Evolutionary conservation across 2,797 vertebrate genomes (phyloP), one percentile per base, ranked within the genome.

Genomic region (Eremophila alpestris): DNA sequence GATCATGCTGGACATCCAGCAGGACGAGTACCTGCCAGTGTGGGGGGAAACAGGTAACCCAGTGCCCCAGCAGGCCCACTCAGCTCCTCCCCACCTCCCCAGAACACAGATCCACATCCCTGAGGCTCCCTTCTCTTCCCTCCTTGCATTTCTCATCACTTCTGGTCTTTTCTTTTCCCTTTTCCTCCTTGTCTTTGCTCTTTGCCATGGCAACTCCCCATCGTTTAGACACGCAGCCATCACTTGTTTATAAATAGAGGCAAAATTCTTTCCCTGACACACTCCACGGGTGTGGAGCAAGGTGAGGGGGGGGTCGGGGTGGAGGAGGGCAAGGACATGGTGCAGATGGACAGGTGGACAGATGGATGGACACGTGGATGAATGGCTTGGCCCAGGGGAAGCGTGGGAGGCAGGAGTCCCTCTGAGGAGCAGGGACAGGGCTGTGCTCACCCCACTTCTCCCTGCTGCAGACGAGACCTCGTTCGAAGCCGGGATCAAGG

Each of bases 1-100:
- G 97, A 98, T 99, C 97, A 99, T 99, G 99, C 93, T 99, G 97
- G 99, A 99, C 93, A 99, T 99, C 90, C 99, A 99, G 97, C 99
- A 99, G 97, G 99, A 99, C 16, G 99, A 99, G 96, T 99, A 99
- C 96, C 97, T 99, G 96, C 99, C 99, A 0, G 99, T 99, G 7
- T 99, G 99, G 99, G 99, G 99, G 87, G 99, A 99, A 92, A 99
- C 99, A 55, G 99, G 99, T 99, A 97, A 95, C 97, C 23, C 59
- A 3, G 22, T 2, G 13, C 64, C 52, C 64, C 79, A 21, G 75
- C 15, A 5, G 30, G 3, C 34, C 58, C 6, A 2, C 32, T 32
- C 8, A 2, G 56, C 40, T 80, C 41, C 40, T 45, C 60, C 69
- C 52, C 54, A 22, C 11, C 54, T 64, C 34, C 59, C 58, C 52